phyloP scores from a whole-genome alignment of 2,797 vertebrate genomes.

The Microctenopoma stevenorrisi region DNA sequence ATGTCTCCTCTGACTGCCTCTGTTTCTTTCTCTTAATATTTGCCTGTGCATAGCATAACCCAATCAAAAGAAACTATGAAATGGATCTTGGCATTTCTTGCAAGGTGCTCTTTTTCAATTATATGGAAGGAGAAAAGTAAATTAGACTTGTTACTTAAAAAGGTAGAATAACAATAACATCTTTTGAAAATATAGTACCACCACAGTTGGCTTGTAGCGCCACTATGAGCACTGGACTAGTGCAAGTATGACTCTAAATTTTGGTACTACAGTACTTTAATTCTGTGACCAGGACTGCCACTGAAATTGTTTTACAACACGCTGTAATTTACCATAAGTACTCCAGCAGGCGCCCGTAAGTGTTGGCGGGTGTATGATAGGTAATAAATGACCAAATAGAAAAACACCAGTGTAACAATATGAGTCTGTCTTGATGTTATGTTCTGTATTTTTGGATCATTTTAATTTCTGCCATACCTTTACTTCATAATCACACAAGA shows the following conservation, averaged over 20 bases:
- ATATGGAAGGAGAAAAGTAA: not conserved
- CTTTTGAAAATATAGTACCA: not conserved
- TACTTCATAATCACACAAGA: not conserved
- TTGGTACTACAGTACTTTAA: not conserved
- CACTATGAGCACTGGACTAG: not conserved
- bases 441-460: not conserved
- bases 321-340: not conserved
- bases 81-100: not conserved
- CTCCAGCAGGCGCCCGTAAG: not conserved
- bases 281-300: not conserved
- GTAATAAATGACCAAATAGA: no score
- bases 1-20: not conserved
- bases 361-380: not conserved
- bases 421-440: no score
- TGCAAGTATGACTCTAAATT: not conserved
- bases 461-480: not conserved
- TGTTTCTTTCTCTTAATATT: constrained; percentile 27
- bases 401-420: no score
- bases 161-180: not conserved
- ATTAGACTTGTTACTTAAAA: not conserved
- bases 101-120: not conserved
- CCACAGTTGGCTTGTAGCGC: not conserved
- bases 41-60: constrained; percentile 1
- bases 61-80: constrained; percentile 3
- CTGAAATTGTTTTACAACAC: not conserved